Base-by-base conservation (phyloP, 2,113 vertebrate species). In the Myotis brandtii region DNA sequence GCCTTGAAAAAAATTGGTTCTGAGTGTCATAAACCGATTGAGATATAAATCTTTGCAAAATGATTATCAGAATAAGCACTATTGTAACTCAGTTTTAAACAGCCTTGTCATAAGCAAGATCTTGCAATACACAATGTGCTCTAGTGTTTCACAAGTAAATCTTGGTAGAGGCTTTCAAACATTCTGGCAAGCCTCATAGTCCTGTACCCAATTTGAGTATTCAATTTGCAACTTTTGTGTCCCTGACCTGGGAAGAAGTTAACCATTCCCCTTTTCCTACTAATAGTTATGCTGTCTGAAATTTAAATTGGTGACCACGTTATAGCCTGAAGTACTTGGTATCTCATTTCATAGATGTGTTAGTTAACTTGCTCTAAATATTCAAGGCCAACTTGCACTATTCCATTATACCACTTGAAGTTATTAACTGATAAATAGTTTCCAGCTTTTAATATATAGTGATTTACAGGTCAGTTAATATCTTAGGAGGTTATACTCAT, bases 131-230 rank as follows among this genome's bases (percentile, higher is more conserved):
- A 89, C 93, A 79, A 92, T 27, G 43, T 23, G 18, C 40, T 77
- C 70, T 52, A 79, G 89, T 94, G 27, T 96, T 96, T 97, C 73
- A 95, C 85, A 96, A 92, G 82, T 98, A 97, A 98, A 97, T 97
- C 87, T 95, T 92, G 7, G 40, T 88, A 90, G 70, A 80, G 48
- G 87, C 62, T 96, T 93, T 43, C 23, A 21, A 97, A 97, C 83
- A 85, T 80, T 76, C 66, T 77, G 67, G 20, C 67, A 84, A 34
- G 16, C 80, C 80, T 96, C 56, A 14, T 88, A 59, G 54, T 94
- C n/a, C 93, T 43, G 89, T 67, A 10, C 67, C 12, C 18, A 94
- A n/a, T 56, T 95, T 96, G 76, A 87, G 85, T 59, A 95, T 95
- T 95, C 87, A 84, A 82, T 96, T 97, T 97, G 52, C 32, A 83